These are phyloP conservation scores for Argyra leucocephala DNA, from an alignment of 2,888 invertebrate species.

Conservation along the genomic window DNA sequence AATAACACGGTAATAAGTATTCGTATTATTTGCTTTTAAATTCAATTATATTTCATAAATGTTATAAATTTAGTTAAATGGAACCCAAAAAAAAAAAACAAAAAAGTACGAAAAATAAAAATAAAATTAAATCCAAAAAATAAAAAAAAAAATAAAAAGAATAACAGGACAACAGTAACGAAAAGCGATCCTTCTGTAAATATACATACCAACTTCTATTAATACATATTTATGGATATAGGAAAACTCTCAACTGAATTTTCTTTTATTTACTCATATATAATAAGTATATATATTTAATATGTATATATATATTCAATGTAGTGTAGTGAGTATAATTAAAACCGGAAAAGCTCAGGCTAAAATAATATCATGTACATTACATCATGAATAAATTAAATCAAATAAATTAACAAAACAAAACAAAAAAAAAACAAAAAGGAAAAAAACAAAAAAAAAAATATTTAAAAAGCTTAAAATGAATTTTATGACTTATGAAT, in stretches of 20 bases:
- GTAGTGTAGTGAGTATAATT: no score
- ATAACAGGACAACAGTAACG: no score
- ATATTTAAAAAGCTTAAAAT: background rate
- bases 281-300: background rate
- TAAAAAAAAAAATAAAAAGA: background rate
- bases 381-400: background rate
- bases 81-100: background rate
- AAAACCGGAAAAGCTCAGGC: no score
- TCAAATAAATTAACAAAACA: background rate
- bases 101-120: background rate
- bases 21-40: background rate
- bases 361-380: background rate
- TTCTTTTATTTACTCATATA: background rate
- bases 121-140: background rate
- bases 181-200: background rate
- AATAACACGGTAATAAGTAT: background rate
- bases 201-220: background rate
- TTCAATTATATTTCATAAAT: background rate
- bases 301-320: background rate
- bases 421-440: background rate
- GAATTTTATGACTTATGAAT: background rate
- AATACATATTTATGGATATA: no score
- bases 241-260: background rate
- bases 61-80: background rate
- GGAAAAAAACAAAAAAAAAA: no score